Conservation (phyloP, 2,113 vertebrate genomes). For the Micromys minutus region DNA sequence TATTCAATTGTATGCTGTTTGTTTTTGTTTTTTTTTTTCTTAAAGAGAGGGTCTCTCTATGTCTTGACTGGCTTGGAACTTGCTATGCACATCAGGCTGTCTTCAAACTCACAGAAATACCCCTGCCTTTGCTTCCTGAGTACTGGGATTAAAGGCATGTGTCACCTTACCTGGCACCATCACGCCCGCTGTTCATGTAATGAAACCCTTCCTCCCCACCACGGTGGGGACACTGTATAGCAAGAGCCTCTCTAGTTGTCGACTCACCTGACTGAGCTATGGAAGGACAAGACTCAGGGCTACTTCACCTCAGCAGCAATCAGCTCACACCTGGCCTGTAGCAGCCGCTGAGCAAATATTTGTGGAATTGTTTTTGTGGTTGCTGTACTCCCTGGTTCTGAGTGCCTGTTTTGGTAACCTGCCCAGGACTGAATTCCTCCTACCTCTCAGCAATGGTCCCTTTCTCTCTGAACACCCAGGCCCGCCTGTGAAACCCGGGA, state of each 20-base stretch:
- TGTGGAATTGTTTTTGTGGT: constrained; percentile 61
- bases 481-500: constrained; percentile 1
- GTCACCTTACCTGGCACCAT: not conserved
- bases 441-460: not conserved
- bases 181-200: rapidly evolving
- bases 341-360: constrained; percentile 63
- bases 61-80: not conserved
- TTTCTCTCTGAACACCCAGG: not conserved
- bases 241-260: not conserved
- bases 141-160: not conserved
- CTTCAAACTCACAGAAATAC: not conserved
- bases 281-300: not conserved
- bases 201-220: not conserved
- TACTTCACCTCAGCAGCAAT: not conserved
- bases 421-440: constrained; percentile 52
- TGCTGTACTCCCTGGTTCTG: constrained; percentile 27
- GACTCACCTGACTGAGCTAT: not conserved
- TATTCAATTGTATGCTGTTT: not conserved
- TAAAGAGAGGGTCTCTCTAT: not conserved
- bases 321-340: constrained; percentile 45
- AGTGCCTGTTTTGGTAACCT: constrained; percentile 46
- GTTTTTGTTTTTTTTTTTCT: not conserved
- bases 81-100: not conserved
- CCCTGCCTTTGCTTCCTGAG: not conserved
- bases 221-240: not conserved